Evolutionary conservation across 2,797 vertebrate species (phyloP).

Genomic region (Pseudochromis fuscus): DNA sequence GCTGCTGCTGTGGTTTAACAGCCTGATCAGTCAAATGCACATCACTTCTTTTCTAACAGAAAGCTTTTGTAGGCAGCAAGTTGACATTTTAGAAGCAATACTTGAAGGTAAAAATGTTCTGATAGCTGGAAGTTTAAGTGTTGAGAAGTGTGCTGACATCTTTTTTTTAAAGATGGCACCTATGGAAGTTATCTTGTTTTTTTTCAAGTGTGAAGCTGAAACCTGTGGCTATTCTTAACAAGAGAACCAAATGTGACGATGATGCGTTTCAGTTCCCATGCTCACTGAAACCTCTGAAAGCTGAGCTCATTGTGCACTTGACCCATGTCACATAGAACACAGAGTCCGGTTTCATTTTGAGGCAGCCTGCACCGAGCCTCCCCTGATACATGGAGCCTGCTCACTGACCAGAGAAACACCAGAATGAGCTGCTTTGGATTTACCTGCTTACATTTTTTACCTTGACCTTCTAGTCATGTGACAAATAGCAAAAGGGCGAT

Average conservation of each 20-base stretch:
- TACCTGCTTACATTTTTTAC: no score
- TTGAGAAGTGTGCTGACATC: no score
- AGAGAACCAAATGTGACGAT: background rate
- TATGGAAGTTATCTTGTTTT: background rate
- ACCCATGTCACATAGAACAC: background rate
- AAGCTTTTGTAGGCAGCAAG: no score
- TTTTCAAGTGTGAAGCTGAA: background rate
- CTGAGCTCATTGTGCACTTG: background rate
- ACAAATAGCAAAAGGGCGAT: no score
- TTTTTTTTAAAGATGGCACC: no score
- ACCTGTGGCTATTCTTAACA: background rate
- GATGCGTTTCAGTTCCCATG: background rate
- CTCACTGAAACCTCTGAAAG: background rate
- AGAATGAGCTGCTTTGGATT: no score
- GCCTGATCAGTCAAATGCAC: no score
- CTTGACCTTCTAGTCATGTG: background rate
- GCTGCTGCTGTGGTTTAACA: no score
- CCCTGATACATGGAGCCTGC: no score
- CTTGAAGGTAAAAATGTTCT: background rate
- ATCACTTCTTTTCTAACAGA: background rate
- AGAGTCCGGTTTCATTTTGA: background rate
- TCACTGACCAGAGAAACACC: background rate
- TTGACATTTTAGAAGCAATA: conserved; percentile 2
- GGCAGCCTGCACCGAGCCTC: no score
- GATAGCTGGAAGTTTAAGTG: background rate